phyloP scores from a whole-genome alignment of 2,888 invertebrate genomes.

The Apomyelois bistriatella region DNA sequence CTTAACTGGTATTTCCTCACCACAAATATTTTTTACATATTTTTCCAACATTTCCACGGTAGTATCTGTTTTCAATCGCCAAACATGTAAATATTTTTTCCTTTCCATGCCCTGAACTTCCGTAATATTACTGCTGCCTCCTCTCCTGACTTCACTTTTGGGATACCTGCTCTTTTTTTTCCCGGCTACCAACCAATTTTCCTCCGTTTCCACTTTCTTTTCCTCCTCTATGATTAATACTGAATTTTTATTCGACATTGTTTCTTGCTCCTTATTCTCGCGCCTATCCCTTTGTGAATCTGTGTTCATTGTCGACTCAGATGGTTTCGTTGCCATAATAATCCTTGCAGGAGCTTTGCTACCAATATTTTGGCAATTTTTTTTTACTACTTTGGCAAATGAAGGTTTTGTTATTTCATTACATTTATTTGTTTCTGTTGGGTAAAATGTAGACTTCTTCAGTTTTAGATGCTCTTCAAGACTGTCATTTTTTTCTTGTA shows the following conservation, averaged over 20 bases:
- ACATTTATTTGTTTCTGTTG: too few species aligned
- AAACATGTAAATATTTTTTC: constrained; percentile 18
- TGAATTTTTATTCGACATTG: too few species aligned
- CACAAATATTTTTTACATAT: constrained; percentile 15
- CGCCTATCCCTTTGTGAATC: too few species aligned
- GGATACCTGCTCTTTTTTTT: constrained; percentile 8
- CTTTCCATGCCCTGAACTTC: constrained; percentile 16
- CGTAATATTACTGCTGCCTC: not conserved
- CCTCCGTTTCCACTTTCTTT: not conserved
- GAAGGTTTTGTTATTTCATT: not conserved
- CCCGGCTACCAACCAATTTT: not conserved
- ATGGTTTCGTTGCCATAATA: constrained; percentile 1
- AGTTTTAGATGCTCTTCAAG: too few species aligned
- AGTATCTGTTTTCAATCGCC: constrained; percentile 13
- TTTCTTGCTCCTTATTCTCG: not conserved
- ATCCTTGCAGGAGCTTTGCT: not conserved
- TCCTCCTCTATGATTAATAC: too few species aligned
- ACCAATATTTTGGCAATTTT: not conserved
- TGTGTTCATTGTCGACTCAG: not conserved
- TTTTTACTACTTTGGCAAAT: not conserved
- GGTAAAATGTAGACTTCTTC: too few species aligned
- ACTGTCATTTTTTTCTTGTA: too few species aligned
- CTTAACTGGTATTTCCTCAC: not conserved
- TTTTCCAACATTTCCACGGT: constrained; percentile 10
- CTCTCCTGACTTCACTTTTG: constrained; percentile 17